Evolutionary conservation across 2,888 invertebrate genomes (phyloP).

Genomic region (Morpho achilles): DNA sequence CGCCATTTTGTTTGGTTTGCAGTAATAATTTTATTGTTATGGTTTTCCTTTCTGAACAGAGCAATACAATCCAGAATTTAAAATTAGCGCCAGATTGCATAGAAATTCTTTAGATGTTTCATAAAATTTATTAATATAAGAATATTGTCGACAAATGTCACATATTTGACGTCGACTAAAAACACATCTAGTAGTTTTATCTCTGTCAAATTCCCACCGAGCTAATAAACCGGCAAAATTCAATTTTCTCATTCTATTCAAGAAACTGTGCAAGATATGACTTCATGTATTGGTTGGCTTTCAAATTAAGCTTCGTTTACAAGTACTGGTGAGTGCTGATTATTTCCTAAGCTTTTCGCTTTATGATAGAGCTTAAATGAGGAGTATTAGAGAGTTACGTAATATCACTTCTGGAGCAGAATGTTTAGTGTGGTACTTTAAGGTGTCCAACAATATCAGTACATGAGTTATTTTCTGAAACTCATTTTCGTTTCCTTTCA

Average conservation of each 20-base stretch:
- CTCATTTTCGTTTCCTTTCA: too few relatives aligned
- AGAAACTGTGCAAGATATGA: conserved; percentile 26
- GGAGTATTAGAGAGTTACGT: conserved; percentile 44
- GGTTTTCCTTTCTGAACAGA: too few relatives aligned
- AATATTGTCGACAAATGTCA: too few relatives aligned
- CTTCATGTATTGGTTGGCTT: conserved; percentile 34
- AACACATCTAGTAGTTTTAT: conserved; percentile 29
- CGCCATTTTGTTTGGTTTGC: too few relatives aligned
- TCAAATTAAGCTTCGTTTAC: conserved; percentile 31
- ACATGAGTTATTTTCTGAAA: too few relatives aligned
- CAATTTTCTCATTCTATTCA: conserved; percentile 33
- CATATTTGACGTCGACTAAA: background rate
- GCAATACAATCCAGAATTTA: too few relatives aligned
- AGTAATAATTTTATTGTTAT: too few relatives aligned
- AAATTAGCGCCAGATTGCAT: too few relatives aligned
- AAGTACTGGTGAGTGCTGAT: conserved; percentile 27
- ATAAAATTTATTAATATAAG: too few relatives aligned
- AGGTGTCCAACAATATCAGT: too few relatives aligned
- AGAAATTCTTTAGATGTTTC: too few relatives aligned
- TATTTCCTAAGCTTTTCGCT: conserved; percentile 40
- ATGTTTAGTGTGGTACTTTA: too few relatives aligned
- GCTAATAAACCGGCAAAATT: conserved; percentile 41
- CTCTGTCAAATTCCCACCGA: conserved; percentile 31
- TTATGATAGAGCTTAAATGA: conserved; percentile 50
- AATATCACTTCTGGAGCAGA: conserved; percentile 42